Evolutionary conservation across 1,140 invertebrate genomes (phyloP), one percentile per base, ranked within the genome.

Genomic region (Magallana ariakensis): DNA sequence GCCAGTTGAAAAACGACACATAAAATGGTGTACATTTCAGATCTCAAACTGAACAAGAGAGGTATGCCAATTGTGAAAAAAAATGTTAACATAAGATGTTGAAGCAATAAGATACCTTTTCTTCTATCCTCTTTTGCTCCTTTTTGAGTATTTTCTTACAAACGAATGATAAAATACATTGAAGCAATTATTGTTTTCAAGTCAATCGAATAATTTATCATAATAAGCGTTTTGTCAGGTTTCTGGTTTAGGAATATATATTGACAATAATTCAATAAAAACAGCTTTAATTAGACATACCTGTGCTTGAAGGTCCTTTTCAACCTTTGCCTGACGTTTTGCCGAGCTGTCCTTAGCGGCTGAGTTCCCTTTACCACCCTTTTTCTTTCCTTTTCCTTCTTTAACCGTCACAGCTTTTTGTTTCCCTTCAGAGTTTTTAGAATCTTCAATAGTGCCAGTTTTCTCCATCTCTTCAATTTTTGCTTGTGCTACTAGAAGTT

Each of bases 251-350:
- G 33, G 33, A 46, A 46, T 46, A 4, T 2, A 46, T 46, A 46
- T 46, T 46, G 2, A 5, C 33, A 46, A 46, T 46, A 5, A 46
- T 46, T 46, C 33, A 46, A 46, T 46, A 46, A 46, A 46, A 1
- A 0, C 1, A 46, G 33, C 33, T 46, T 5, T 46, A 5, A 46
- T 46, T 3, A 46, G 33, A 46, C 33, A 46, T 26, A 75, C 66
- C 66, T 75, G 66, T 26, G 22, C 33, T 75, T 75, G 22, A 0
- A 15, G 33, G 13, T 75, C 66, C 33, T 86, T 70, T 3, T 86
- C 83, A 85, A 89, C 82, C 83, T 87, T 88, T 33, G 88, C 89
- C 54, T 88, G 88, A 19, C 88, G 87, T 66, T 87, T 89, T 19
- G 89, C 91, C 60, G 87, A 90, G 60, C 90, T 88, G 19, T 86